phyloP scores from a whole-genome alignment of 2,113 vertebrate genomes.

The Athene noctua region DNA sequence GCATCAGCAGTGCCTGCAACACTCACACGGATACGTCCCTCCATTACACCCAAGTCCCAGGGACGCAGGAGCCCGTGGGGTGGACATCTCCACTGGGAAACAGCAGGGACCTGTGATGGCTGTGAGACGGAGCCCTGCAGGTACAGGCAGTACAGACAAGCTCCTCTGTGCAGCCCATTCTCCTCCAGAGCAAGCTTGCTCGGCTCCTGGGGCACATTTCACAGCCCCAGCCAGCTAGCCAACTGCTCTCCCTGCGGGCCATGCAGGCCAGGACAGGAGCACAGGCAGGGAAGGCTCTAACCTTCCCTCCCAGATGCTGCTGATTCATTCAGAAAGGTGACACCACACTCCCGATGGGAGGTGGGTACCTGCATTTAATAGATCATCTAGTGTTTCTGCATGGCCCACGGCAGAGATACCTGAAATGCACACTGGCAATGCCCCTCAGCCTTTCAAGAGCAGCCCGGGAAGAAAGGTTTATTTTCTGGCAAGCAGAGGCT shows the following conservation, averaged over 20 bases:
- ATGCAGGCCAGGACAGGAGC: background rate
- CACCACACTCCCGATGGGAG: background rate
- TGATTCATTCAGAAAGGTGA: slow-evolving; percentile 22
- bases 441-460: background rate
- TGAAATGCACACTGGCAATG: background rate
- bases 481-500: background rate
- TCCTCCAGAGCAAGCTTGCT: background rate
- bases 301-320: background rate
- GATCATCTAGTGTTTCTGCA: background rate
- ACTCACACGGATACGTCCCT: background rate
- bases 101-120: background rate
- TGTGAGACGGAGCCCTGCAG: background rate
- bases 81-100: background rate
- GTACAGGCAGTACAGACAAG: background rate
- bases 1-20: background rate
- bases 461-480: background rate
- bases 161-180: background rate
- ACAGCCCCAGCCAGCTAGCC: background rate
- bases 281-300: background rate
- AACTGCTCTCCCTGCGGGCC: background rate
- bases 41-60: background rate
- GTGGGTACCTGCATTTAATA: background rate
- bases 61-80: background rate
- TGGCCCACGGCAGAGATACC: background rate
- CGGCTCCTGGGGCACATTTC: background rate